A percentile compares a stretch with the other conserved stretches of the same genome.
These are phyloP conservation scores for Pedetes capensis DNA, from an alignment of 2,113 vertebrate species.

Conservation along the genomic window DNA sequence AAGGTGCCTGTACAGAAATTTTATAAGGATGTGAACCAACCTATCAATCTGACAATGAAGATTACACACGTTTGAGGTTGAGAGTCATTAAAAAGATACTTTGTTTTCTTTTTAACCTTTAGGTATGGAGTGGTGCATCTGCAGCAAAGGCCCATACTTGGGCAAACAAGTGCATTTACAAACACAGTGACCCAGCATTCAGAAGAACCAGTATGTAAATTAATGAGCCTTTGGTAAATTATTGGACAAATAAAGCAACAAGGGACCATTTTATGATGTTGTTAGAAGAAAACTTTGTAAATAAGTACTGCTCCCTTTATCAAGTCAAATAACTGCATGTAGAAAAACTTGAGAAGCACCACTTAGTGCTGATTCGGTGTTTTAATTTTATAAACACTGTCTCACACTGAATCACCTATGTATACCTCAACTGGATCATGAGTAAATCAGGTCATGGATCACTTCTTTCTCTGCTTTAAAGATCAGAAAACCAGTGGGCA, in stretches of 20 bases:
- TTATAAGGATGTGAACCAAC: not conserved
- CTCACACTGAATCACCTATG: not conserved
- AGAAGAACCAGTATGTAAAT: slow-evolving; percentile 48
- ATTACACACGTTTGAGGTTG: not conserved
- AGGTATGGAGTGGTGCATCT: slow-evolving; percentile 41
- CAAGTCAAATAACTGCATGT: not conserved
- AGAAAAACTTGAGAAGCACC: not conserved
- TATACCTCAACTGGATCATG: not conserved
- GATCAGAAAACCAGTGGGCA: no score
- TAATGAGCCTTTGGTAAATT: not conserved
- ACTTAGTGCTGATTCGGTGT: not conserved
- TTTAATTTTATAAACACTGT: not conserved
- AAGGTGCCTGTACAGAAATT: not conserved
- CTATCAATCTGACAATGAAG: not conserved
- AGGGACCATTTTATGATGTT: not conserved
- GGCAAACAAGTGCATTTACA: not conserved
- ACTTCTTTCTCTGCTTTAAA: not conserved
- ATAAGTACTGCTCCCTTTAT: not conserved
- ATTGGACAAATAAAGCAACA: not conserved
- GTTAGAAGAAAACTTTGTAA: not conserved
- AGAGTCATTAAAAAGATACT: not conserved
- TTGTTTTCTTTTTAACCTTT: not conserved
- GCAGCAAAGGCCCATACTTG: slow-evolving; percentile 32
- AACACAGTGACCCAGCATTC: rapidly evolving
- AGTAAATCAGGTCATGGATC: not conserved